These are phyloP conservation scores for Muntiacus muntjak DNA, from an alignment of 2,113 vertebrate species.

Conservation along the genomic window DNA sequence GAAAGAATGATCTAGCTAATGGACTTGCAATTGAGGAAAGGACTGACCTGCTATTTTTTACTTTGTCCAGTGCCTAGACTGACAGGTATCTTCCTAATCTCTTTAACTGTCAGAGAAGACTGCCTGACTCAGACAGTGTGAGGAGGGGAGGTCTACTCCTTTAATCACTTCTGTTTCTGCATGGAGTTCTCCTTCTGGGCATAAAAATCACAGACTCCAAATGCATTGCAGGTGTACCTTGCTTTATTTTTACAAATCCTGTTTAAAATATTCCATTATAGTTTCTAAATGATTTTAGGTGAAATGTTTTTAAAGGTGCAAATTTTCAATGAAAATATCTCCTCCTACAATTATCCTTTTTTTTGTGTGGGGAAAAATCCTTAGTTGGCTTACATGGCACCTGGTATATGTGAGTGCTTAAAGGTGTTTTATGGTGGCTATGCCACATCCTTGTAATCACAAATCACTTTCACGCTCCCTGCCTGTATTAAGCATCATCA, in stretches of 20 bases:
- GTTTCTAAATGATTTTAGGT: background rate
- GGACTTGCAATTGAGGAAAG: background rate
- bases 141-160: background rate
- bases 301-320: background rate
- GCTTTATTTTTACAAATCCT: background rate
- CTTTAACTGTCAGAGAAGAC: background rate
- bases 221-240: background rate
- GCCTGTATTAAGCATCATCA: constrained; percentile 35
- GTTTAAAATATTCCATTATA: background rate
- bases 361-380: background rate
- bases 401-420: background rate
- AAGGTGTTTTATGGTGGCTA: constrained; percentile 26
- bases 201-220: background rate
- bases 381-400: background rate
- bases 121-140: background rate
- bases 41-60: background rate
- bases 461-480: constrained; percentile 19
- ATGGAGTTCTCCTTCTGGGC: background rate
- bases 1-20: background rate
- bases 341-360: background rate
- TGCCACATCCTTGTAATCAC: constrained; percentile 19
- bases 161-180: background rate
- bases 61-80: background rate
- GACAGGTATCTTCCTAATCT: background rate
- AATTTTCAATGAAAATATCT: background rate